A percentile compares a stretch with the other conserved stretches of the same genome.
Evolutionary conservation across 2,113 vertebrate species (phyloP).

Genomic region (Heterocephalus glaber): DNA sequence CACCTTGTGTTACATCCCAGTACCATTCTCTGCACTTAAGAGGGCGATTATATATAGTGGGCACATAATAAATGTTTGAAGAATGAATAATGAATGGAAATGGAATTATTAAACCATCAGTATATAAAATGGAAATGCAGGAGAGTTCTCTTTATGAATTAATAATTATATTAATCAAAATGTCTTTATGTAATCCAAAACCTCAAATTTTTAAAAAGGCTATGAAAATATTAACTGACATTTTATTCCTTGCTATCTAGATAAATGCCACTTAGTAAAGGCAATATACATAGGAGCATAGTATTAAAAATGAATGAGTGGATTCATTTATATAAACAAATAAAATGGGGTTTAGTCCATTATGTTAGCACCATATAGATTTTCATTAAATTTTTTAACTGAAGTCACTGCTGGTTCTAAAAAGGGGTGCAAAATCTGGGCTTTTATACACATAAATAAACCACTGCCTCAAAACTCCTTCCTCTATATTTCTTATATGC

Average conservation of each 20-base stretch:
- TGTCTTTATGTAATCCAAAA: constrained; percentile 35
- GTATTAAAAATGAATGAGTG: constrained; percentile 65
- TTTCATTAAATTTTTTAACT: constrained; percentile 64
- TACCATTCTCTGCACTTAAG: not conserved
- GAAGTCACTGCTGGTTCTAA: constrained; percentile 32
- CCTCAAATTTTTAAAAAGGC: not conserved
- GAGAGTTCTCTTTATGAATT: constrained; percentile 50
- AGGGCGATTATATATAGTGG: constrained; percentile 1
- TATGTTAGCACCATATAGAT: constrained; percentile 50
- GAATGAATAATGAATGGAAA: constrained; percentile 49
- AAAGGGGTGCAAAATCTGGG: not conserved
- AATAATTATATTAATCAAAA: constrained; percentile 59
- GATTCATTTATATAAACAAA: constrained; percentile 71
- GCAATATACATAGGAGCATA: constrained; percentile 14
- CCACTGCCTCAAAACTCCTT: not conserved
- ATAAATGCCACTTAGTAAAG: constrained; percentile 45
- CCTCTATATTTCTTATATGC: constrained; percentile 19
- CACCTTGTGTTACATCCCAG: not conserved
- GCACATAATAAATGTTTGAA: constrained; percentile 33
- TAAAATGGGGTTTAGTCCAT: constrained; percentile 52
- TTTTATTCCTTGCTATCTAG: constrained; percentile 38
- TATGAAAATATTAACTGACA: constrained; percentile 45
- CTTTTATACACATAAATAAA: constrained; percentile 39
- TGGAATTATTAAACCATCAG: not conserved
- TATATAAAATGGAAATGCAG: constrained; percentile 42